Conservation (phyloP, 2,113 vertebrate genomes). For the Echinops telfairi region DNA sequence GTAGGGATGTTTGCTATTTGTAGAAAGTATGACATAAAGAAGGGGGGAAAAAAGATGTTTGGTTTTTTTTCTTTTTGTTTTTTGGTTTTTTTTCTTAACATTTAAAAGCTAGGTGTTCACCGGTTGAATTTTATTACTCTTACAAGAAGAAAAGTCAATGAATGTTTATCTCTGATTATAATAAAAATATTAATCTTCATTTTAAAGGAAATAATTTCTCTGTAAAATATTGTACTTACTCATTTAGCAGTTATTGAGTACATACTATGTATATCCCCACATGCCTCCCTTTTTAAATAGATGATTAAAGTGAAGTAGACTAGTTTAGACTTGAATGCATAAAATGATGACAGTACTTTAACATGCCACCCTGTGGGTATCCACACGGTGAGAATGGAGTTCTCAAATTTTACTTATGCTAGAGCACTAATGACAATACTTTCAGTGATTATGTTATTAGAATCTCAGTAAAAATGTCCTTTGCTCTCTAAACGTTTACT, state of each 20-base stretch:
- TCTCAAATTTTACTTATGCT: slow-evolving; percentile 52
- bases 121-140: slow-evolving; percentile 12
- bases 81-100: slow-evolving; percentile 16
- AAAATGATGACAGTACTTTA: neutral
- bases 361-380: neutral
- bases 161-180: slow-evolving; percentile 38
- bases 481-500: slow-evolving; percentile 31
- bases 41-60: slow-evolving; percentile 22
- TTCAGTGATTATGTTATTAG: slow-evolving; percentile 30
- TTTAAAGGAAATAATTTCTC: slow-evolving; percentile 34
- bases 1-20: slow-evolving; percentile 14
- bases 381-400: neutral
- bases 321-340: slow-evolving; percentile 17
- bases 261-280: neutral
- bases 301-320: slow-evolving; percentile 31
- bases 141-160: slow-evolving; percentile 43
- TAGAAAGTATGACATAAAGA: slow-evolving; percentile 37
- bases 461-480: slow-evolving; percentile 7
- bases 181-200: slow-evolving; percentile 3
- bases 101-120: slow-evolving; percentile 17
- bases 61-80: neutral
- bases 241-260: slow-evolving; percentile 38
- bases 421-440: neutral
- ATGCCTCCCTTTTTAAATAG: neutral
- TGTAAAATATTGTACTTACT: slow-evolving; percentile 45